Evolutionary conservation across 2,888 invertebrate species (phyloP), one percentile per base, ranked within the genome.

Genomic region (Tetragnatha montana): DNA sequence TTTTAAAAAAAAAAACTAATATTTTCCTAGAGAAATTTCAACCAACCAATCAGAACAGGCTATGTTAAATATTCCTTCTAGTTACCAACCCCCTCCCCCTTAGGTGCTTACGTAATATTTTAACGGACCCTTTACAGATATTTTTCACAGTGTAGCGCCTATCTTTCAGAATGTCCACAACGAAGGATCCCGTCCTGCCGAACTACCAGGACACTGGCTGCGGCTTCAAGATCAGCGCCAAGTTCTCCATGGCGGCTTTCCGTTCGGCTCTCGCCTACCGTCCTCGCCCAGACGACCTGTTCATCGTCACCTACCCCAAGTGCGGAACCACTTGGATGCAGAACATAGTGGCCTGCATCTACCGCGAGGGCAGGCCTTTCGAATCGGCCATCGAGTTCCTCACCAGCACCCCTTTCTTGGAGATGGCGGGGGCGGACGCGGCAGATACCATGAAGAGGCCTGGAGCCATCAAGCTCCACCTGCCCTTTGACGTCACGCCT

Each of bases 311-410:
- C 0, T 91, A 90, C 69, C 91, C 91, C 0, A 91, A 91, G 51
- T 89, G 91, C 69, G 91, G 91, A 0, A 91, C 91, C 50, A 91
- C 91, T 12, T 91, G 91, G 91, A 81, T 83, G 1, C 91, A 91
- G 76, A 83, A 86, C 70, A 91, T 91, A 22, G 86, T 91, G 17
- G 79, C 73, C 2, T 73, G 71, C 70, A 88, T 90, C 81, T 86
- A 69, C 81, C 70, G 86, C 35, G 76, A 81, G 0, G 90, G 89
- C 0, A 68, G 81, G 14, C 90, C 91, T 8, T 88, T 90, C 35
- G 47, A 19, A 1, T 73, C 70, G 7, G 84, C 83, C 1, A n/a
- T 88, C 6, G 82, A 90, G 22, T 87, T 90, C n/a, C 70, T 90
- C 12, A 74, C 68, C 4, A 60, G 47, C 10, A 80, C 88, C 17